Percentiles rank a stretch among this genome's conserved stretches.
Conservation (phyloP, 2,113 vertebrate genomes). For the human (Homo sapiens) region GRCh38 chr5:158571501-158572000, state of each 20-base stretch:
- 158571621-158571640: background rate
- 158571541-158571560: background rate
- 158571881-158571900: background rate
- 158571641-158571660: background rate
- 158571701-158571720: background rate
- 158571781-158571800: background rate
- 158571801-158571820: background rate
- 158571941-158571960: background rate
- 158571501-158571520: background rate
- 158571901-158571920: conserved; percentile 17
- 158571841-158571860: background rate
- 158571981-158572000: background rate
- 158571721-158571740: background rate
- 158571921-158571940: background rate
- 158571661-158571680: background rate
- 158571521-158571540: background rate
- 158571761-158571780: background rate
- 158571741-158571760: background rate
- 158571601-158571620: background rate
- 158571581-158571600: background rate
- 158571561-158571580: background rate
- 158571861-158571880: background rate
- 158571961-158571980: background rate
- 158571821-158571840: background rate
- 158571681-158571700: conserved; percentile 1